phyloP scores from a whole-genome alignment of 2,113 vertebrate genomes.

The Ammodramus savannarum region DNA sequence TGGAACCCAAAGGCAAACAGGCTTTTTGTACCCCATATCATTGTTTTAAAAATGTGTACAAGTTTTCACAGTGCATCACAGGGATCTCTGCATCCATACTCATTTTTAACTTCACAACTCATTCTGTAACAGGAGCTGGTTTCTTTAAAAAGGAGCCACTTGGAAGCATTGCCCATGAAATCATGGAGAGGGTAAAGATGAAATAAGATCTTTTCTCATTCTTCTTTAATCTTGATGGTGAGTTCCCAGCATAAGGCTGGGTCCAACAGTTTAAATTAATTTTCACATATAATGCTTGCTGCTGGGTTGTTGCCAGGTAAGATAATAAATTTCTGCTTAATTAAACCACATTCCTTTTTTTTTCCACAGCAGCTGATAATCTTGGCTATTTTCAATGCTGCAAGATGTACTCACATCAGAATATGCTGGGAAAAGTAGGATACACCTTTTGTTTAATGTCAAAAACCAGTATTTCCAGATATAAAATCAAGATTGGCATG shows the following conservation, averaged over 20 bases:
- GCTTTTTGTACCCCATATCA: neutral
- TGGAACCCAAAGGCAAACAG: neutral
- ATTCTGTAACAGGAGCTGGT: neutral
- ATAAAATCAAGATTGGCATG: constrained; percentile 6
- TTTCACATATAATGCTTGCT: neutral
- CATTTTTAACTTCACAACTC: neutral
- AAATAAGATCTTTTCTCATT: neutral
- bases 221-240: neutral
- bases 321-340: constrained; percentile 10
- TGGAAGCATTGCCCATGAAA: neutral
- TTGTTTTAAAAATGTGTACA: neutral
- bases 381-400: neutral
- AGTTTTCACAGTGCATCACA: neutral
- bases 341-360: constrained; percentile 10
- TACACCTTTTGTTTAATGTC: neutral
- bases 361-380: neutral
- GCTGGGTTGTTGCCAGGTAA: neutral
- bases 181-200: neutral
- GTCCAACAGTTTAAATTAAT: neutral
- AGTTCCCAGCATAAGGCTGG: neutral
- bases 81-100: neutral
- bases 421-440: neutral
- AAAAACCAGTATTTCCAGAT: constrained; percentile 36
- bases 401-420: neutral
- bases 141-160: neutral